These are phyloP conservation scores for Synergus laeviventris DNA, from an alignment of 2,888 invertebrate genomes.

Conservation along the genomic window DNA sequence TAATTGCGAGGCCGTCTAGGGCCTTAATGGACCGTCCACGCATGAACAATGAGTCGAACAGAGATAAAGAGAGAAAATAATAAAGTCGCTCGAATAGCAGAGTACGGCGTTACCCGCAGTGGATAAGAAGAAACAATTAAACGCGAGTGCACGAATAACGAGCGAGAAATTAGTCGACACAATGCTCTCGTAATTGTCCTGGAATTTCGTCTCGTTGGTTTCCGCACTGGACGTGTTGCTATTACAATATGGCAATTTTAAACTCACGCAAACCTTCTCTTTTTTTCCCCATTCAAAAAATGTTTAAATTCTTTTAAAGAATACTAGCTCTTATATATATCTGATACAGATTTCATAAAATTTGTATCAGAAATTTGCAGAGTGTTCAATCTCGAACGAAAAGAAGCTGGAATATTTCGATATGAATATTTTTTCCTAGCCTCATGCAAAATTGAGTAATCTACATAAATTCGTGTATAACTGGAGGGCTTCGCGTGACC, in stretches of 20 bases:
- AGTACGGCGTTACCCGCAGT: conserved; percentile 26
- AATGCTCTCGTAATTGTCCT: conserved; percentile 37
- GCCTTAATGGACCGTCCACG: conserved; percentile 4
- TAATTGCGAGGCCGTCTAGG: conserved; percentile 18
- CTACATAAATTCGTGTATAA: conserved; percentile 13
- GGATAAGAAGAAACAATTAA: conserved; percentile 39
- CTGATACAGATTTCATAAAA: too few species aligned
- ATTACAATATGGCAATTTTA: not conserved
- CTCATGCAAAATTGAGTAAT: not conserved
- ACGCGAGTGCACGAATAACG: conserved; percentile 34
- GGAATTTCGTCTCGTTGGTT: conserved; percentile 38
- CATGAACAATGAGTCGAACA: conserved; percentile 1
- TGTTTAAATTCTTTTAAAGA: not conserved
- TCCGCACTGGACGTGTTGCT: conserved; percentile 25
- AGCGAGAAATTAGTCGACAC: conserved; percentile 39
- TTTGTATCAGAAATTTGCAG: not conserved
- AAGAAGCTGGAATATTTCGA: not conserved
- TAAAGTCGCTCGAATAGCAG: conserved; percentile 25
- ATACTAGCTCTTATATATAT: not conserved
- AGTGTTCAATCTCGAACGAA: not conserved
- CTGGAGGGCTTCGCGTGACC: conserved; percentile 35
- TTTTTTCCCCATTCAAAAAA: not conserved
- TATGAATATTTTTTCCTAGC: not conserved
- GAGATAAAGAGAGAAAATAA: conserved; percentile 24
- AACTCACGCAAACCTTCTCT: not conserved